Evolutionary conservation across 2,113 vertebrate species (phyloP).

Genomic region (Elephantulus edwardii): DNA sequence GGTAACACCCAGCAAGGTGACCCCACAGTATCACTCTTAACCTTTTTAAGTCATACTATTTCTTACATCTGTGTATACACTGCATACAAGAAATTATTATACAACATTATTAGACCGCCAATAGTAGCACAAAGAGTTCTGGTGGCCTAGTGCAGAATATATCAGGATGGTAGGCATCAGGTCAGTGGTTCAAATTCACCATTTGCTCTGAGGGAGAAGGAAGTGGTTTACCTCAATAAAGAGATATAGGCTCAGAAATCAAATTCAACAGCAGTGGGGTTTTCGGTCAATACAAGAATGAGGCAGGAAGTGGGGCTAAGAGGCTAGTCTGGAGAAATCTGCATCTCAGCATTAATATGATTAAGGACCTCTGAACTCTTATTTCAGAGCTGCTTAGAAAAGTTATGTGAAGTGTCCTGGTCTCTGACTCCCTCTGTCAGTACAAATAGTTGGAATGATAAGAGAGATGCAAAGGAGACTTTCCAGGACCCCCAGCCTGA

Average conservation of each 20-base stretch:
- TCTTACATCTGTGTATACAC: rapidly evolving
- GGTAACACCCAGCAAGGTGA: neutral
- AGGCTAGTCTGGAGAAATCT: neutral
- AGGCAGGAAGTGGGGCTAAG: neutral
- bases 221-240: no score
- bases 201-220: no score
- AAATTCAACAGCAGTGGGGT: no score
- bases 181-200: no score
- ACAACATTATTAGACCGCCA: neutral
- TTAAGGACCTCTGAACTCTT: neutral
- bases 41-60: neutral
- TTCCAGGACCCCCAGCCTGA: neutral
- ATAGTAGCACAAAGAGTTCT: no score
- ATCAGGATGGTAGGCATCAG: no score
- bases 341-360: constrained; percentile 13
- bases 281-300: no score
- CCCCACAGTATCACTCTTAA: neutral
- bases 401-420: neutral
- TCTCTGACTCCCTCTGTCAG: neutral
- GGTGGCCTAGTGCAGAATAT: no score
- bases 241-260: no score
- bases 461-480: neutral
- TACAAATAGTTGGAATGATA: neutral
- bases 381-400: constrained; percentile 14
- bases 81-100: neutral